Conservation (phyloP, 2,797 vertebrate species). For the Danio albolineatus region DNA sequence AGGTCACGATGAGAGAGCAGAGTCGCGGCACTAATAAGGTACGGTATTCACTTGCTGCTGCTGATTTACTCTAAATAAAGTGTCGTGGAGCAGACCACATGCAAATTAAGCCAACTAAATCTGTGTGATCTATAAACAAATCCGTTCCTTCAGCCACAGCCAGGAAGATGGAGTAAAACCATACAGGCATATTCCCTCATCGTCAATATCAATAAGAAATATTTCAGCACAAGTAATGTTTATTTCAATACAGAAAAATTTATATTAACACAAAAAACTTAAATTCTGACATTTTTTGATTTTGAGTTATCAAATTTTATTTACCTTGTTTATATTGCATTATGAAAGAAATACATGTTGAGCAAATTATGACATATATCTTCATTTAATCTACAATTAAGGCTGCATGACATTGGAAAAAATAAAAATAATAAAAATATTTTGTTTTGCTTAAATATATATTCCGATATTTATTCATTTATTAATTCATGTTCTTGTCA, state of each 20-base stretch:
- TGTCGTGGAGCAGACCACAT: neutral
- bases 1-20: slow-evolving; percentile 35
- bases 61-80: slow-evolving; percentile 17
- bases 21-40: neutral
- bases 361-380: neutral
- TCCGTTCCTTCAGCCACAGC: neutral
- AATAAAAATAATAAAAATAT: no score
- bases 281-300: neutral
- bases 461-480: no score
- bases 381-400: neutral
- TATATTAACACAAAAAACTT: neutral
- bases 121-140: neutral
- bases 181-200: neutral
- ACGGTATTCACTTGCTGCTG: neutral
- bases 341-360: neutral
- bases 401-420: no score
- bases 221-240: neutral
- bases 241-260: neutral
- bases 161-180: neutral
- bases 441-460: no score
- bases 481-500: no score
- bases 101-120: slow-evolving; percentile 1
- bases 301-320: neutral
- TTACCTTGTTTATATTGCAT: neutral
- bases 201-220: neutral